These are phyloP conservation scores for Lamellibrachia satsuma DNA, from an alignment of 2,888 invertebrate genomes.

Conservation along the genomic window DNA sequence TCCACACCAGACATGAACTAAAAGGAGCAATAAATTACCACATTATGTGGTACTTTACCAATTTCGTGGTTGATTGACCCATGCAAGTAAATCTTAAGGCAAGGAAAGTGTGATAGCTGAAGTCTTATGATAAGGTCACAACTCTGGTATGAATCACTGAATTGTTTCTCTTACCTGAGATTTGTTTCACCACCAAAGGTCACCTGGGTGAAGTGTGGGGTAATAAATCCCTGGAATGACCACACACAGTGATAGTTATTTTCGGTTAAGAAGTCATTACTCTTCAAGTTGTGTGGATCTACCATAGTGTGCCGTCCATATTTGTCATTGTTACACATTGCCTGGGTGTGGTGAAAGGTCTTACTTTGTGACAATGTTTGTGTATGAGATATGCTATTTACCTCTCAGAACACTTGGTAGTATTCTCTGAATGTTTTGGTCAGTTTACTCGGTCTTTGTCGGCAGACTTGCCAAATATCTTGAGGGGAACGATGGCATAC, in stretches of 20 bases:
- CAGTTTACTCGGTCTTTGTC: too few species aligned
- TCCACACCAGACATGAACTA: too few species aligned
- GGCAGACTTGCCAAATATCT: too few species aligned
- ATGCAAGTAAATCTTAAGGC: not conserved
- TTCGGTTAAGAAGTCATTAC: not conserved
- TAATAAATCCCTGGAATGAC: not conserved
- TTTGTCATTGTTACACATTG: not conserved
- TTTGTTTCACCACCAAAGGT: not conserved
- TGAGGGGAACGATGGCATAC: too few species aligned
- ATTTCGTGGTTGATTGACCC: not conserved
- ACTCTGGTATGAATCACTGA: not conserved
- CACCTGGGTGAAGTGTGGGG: not conserved
- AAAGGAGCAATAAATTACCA: not conserved
- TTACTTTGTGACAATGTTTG: too few species aligned
- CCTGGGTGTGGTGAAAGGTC: not conserved
- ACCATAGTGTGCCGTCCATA: not conserved
- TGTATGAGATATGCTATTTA: too few species aligned
- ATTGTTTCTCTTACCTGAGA: not conserved
- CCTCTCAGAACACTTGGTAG: too few species aligned
- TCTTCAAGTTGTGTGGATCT: not conserved
- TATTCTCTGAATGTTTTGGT: too few species aligned
- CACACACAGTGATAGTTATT: not conserved
- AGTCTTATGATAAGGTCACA: not conserved
- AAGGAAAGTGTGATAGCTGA: not conserved
- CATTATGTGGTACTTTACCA: not conserved